These are phyloP conservation scores for Embiotoca jacksoni DNA, from an alignment of 2,113 vertebrate species.

Conservation along the genomic window DNA sequence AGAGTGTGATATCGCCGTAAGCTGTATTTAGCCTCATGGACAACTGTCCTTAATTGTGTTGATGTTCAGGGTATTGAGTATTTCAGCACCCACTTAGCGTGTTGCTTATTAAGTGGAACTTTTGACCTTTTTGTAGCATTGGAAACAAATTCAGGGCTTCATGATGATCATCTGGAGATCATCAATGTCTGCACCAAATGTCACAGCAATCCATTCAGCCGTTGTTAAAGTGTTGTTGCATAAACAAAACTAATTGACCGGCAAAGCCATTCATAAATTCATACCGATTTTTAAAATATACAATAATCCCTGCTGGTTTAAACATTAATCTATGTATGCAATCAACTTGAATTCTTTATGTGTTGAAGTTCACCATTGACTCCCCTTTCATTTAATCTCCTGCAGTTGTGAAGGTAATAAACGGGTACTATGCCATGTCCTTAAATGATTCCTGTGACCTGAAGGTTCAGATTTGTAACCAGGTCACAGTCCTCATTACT, in stretches of 20 bases:
- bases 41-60: not conserved
- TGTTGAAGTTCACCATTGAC: constrained; percentile 16
- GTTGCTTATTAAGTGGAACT: no score
- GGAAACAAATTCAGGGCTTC: no score
- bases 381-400: constrained; percentile 33
- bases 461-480: constrained; percentile 28
- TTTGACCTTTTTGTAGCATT: no score
- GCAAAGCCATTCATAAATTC: not conserved
- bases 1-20: not conserved
- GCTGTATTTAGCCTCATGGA: not conserved
- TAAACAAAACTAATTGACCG: not conserved
- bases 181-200: no score
- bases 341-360: not conserved
- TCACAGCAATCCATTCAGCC: not conserved
- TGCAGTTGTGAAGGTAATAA: constrained; percentile 34
- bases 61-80: not conserved
- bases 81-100: not conserved
- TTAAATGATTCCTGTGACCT: constrained; percentile 43
- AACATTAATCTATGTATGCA: not conserved
- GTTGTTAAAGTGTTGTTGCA: not conserved
- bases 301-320: constrained; percentile 17
- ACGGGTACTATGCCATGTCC: constrained; percentile 19
- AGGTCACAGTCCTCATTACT: constrained; percentile 38
- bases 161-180: no score
- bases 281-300: not conserved